phyloP scores from a whole-genome alignment of 2,113 vertebrate species.

The Stigmatopora nigra region DNA sequence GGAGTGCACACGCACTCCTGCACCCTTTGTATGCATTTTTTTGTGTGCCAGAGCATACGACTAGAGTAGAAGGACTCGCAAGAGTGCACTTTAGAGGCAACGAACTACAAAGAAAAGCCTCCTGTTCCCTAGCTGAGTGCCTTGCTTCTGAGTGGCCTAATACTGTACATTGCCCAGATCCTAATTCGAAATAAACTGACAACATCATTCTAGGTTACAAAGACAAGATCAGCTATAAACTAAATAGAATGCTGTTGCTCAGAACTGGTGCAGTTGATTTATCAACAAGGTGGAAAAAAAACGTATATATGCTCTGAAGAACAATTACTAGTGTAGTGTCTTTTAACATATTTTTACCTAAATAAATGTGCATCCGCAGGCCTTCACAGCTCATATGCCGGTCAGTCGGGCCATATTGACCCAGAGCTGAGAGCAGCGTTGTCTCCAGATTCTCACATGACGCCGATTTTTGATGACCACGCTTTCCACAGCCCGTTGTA shows the following conservation, averaged over 20 bases:
- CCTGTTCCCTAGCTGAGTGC: constrained; percentile 20
- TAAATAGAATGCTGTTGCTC: constrained; percentile 36
- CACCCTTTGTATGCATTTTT: constrained; percentile 10
- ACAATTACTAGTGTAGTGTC: too few species aligned
- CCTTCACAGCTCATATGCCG: constrained; percentile 69
- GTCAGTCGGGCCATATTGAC: constrained; percentile 63
- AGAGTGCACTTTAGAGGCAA: constrained; percentile 20
- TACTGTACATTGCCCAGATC: constrained; percentile 15
- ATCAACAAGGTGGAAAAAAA: constrained; percentile 20
- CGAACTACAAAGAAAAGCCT: constrained; percentile 40
- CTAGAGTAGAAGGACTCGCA: not conserved
- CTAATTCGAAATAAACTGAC: constrained; percentile 27
- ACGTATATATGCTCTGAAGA: not conserved
- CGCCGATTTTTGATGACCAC: constrained; percentile 85
- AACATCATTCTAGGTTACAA: constrained; percentile 52
- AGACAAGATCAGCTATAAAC: constrained; percentile 39
- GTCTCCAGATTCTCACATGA: constrained; percentile 89
- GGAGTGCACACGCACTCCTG: not conserved
- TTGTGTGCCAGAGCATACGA: constrained; percentile 29
- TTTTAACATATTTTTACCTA: not conserved
- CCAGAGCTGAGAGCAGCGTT: constrained; percentile 77
- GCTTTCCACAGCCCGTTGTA: constrained; percentile 71
- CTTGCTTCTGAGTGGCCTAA: constrained; percentile 48
- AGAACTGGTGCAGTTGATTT: constrained; percentile 18
- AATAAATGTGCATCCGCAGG: constrained; percentile 42